phyloP scores from a whole-genome alignment of 2,113 vertebrate genomes.

The Onychostruthus taczanowskii region DNA sequence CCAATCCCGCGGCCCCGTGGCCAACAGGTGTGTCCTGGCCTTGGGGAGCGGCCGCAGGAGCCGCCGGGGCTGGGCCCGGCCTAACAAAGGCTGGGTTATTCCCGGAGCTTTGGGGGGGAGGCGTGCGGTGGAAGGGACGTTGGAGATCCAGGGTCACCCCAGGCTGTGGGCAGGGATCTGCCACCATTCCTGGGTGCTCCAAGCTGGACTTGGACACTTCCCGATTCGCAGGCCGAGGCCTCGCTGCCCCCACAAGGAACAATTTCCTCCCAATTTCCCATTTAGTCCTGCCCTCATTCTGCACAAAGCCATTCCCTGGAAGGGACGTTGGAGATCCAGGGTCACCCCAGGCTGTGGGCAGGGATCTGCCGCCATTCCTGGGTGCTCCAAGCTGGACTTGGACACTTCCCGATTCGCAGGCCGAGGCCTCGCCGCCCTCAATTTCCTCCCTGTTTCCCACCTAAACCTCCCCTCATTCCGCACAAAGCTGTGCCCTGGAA shows the following conservation, averaged over 20 bases:
- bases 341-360: rapidly evolving
- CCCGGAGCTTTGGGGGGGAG: rapidly evolving
- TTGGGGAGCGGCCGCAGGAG: conserved; percentile 72
- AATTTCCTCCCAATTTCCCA: too few relatives aligned
- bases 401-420: background rate
- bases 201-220: too few relatives aligned
- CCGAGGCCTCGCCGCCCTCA: background rate
- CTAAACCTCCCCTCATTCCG: background rate
- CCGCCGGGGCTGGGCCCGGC: background rate
- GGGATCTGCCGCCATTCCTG: rapidly evolving
- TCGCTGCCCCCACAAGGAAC: too few relatives aligned
- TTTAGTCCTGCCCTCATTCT: too few relatives aligned
- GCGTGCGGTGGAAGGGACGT: rapidly evolving
- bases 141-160: too few relatives aligned
- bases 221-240: too few relatives aligned
- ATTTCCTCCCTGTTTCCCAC: rapidly evolving
- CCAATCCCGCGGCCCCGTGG: conserved; percentile 84
- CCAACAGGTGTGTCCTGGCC: conserved; percentile 91
- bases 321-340: rapidly evolving
- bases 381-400: rapidly evolving
- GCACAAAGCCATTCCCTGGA: background rate
- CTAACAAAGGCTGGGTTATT: background rate
- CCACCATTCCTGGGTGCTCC: too few relatives aligned
- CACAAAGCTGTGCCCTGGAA: background rate
- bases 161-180: too few relatives aligned